These are phyloP conservation scores for Pangasianodon hypophthalmus DNA, from an alignment of 2,113 vertebrate genomes.

Conservation along the genomic window DNA sequence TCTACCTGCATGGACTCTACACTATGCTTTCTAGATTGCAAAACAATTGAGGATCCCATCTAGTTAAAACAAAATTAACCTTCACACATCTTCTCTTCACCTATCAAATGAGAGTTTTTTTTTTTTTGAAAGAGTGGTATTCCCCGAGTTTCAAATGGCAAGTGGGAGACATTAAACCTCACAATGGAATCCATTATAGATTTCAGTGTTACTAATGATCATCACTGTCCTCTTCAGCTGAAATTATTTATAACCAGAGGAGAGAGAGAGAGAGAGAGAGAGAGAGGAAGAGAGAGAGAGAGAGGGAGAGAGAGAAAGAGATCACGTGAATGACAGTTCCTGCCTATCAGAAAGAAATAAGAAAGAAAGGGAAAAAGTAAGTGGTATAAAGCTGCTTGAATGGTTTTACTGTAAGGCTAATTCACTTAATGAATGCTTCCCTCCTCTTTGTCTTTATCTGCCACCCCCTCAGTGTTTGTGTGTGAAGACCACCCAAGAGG, in stretches of 20 bases:
- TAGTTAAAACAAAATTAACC: constrained; percentile 1
- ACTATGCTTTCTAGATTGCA: neutral
- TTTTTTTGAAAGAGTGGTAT: neutral
- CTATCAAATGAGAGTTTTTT: constrained; percentile 1
- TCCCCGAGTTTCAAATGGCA: constrained; percentile 36
- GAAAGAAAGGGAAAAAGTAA: constrained; percentile 25
- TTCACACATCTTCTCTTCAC: constrained; percentile 4
- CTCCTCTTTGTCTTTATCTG: constrained; percentile 54
- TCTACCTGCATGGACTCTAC: neutral
- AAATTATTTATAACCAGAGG: constrained; percentile 51
- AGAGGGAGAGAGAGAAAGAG: constrained; percentile 40
- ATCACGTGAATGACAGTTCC: constrained; percentile 45
- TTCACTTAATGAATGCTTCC: constrained; percentile 63
- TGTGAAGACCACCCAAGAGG: constrained; percentile 62
- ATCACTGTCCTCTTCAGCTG: constrained; percentile 30
- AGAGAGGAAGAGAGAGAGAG: constrained; percentile 23
- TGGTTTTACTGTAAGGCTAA: constrained; percentile 62
- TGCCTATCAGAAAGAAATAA: constrained; percentile 26
- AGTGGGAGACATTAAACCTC: constrained; percentile 33
- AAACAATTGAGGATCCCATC: constrained; percentile 5
- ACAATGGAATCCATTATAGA: constrained; percentile 51
- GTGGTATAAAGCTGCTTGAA: constrained; percentile 40
- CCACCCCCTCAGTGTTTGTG: constrained; percentile 24
- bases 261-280: constrained; percentile 24
- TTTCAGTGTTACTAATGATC: constrained; percentile 51